A percentile compares a stretch with the other conserved stretches of the same genome.
Conservation (phyloP, 35 echinoderm and acorn worm species). For the Lytechinus pictus region DNA sequence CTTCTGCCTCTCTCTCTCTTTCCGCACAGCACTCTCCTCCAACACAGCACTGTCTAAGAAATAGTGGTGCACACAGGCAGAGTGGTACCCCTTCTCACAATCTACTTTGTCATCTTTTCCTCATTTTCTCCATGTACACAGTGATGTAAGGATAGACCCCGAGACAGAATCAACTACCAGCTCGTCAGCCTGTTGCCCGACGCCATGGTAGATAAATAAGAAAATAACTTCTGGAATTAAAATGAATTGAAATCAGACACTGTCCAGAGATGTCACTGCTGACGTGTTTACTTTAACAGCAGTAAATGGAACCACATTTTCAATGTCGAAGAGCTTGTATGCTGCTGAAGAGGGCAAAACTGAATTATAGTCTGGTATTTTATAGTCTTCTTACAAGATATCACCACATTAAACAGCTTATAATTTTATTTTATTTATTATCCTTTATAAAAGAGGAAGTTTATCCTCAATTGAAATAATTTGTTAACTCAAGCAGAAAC, state of each 20-base stretch:
- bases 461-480: too few species aligned
- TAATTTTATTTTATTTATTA: too few species aligned
- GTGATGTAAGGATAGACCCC: neutral
- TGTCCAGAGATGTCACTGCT: neutral
- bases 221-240: too few species aligned
- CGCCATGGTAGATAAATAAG: neutral
- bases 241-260: neutral
- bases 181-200: neutral
- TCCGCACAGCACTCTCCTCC: neutral
- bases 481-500: too few species aligned
- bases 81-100: conserved; percentile 7
- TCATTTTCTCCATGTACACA: conserved; percentile 31
- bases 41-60: conserved; percentile 44
- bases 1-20: neutral
- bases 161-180: neutral
- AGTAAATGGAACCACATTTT: too few species aligned
- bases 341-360: too few species aligned
- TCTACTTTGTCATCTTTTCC: conserved; percentile 31
- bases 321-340: too few species aligned
- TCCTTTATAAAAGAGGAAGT: too few species aligned
- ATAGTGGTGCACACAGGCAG: conserved; percentile 14
- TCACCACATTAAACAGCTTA: too few species aligned
- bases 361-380: too few species aligned
- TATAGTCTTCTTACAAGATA: too few species aligned
- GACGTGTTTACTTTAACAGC: neutral